A percentile compares a stretch with the other conserved stretches of the same genome.
These are phyloP conservation scores for Apamea anceps DNA, from an alignment of 2,888 invertebrate genomes.

Conservation along the genomic window DNA sequence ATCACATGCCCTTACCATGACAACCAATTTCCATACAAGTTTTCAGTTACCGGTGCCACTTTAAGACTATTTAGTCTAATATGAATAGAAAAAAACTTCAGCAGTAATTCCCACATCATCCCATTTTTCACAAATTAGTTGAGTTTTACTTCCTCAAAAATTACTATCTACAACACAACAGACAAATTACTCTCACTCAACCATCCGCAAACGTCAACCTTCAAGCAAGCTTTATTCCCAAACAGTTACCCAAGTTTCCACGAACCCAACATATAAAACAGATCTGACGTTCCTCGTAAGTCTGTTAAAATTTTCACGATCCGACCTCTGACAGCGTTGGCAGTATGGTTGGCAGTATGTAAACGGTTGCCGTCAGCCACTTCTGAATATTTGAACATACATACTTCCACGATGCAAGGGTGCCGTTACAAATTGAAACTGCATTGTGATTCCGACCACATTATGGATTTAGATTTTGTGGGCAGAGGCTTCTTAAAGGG, in stretches of 20 bases:
- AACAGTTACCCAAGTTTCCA: constrained; percentile 8
- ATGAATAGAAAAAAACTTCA: no score
- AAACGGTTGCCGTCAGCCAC: constrained; percentile 28
- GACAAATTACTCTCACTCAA: constrained; percentile 1
- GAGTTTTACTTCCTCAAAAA: neutral
- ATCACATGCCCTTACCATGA: no score
- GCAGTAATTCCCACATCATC: no score
- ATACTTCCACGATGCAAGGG: constrained; percentile 12
- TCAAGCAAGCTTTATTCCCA: neutral
- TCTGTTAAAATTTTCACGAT: constrained; percentile 50
- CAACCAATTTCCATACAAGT: no score
- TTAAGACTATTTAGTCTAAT: no score
- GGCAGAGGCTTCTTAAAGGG: neutral
- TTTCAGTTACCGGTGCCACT: no score
- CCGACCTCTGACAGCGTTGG: constrained; percentile 13
- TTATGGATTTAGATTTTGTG: constrained; percentile 25
- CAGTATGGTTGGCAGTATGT: constrained; percentile 21
- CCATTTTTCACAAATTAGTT: neutral
- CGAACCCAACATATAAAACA: constrained; percentile 23
- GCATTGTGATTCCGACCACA: constrained; percentile 35
- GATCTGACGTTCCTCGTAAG: constrained; percentile 18
- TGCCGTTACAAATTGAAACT: constrained; percentile 50
- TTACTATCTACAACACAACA: neutral
- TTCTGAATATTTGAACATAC: constrained; percentile 50
- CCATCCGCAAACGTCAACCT: neutral